A percentile compares a stretch with the other conserved stretches of the same genome.
Conservation (phyloP, 2,888 invertebrate species). For the Drosophila kambysellisi region DNA sequence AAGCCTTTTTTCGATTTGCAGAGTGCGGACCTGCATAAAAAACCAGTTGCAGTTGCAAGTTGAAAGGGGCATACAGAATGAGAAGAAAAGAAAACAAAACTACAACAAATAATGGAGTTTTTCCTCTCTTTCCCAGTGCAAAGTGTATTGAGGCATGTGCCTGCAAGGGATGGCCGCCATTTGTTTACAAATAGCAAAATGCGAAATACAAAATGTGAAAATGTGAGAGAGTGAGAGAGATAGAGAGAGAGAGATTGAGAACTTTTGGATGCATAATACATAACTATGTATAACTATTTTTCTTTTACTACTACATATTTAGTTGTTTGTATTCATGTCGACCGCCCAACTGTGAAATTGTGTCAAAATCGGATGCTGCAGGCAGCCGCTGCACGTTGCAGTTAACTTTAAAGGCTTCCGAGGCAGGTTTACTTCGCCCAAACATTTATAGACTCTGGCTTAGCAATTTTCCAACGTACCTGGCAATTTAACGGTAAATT, state of each 20-base stretch:
- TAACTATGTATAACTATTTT: slow-evolving; percentile 42
- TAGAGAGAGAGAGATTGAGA: not conserved
- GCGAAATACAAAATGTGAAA: slow-evolving; percentile 32
- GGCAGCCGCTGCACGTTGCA: slow-evolving; percentile 32
- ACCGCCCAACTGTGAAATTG: slow-evolving; percentile 66
- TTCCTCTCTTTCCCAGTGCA: slow-evolving; percentile 56
- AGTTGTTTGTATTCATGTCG: slow-evolving; percentile 30
- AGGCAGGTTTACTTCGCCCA: slow-evolving; percentile 7
- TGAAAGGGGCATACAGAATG: slow-evolving; percentile 44
- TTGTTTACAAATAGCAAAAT: slow-evolving; percentile 51
- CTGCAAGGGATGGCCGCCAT: slow-evolving; percentile 60
- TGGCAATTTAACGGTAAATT: slow-evolving; percentile 75
- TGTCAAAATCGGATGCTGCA: slow-evolving; percentile 69
- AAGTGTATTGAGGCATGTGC: slow-evolving; percentile 73
- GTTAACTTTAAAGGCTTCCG: slow-evolving; percentile 26
- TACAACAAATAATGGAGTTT: slow-evolving; percentile 62
- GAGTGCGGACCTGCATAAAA: slow-evolving; percentile 53
- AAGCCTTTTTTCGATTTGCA: slow-evolving; percentile 69
- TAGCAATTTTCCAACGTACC: slow-evolving; percentile 68
- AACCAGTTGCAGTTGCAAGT: slow-evolving; percentile 70
- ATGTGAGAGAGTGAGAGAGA: not conserved
- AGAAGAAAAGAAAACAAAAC: slow-evolving; percentile 6
- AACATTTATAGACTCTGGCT: slow-evolving; percentile 45
- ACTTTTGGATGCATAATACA: slow-evolving; percentile 58
- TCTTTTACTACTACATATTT: slow-evolving; percentile 14